phyloP scores from a whole-genome alignment of 1,140 invertebrate species.

The Drosophila carrolli region DNA sequence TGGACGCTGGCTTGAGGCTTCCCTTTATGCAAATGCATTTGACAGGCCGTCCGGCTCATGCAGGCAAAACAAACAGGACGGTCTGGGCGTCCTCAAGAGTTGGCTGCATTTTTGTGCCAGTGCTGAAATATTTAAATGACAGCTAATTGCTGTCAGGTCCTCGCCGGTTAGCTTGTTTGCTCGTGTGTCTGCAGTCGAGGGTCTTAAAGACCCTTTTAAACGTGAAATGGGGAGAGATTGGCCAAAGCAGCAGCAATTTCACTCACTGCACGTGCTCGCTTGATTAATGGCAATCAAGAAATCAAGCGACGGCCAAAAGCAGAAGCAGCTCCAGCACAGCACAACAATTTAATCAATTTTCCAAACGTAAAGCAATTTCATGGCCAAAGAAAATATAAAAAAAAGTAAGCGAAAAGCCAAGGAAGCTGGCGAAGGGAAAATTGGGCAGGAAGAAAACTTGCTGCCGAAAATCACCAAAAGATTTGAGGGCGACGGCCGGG shows the following conservation, averaged over 20 bases:
- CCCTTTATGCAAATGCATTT: constrained; percentile 63
- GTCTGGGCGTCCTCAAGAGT: constrained; percentile 23
- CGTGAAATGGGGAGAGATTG: constrained; percentile 4
- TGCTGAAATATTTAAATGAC: constrained; percentile 81
- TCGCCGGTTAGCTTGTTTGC: constrained; percentile 60
- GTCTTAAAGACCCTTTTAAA: constrained; percentile 26
- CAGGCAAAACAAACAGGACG: constrained; percentile 38
- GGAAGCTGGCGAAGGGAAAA: constrained; percentile 33
- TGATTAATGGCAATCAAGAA: constrained; percentile 80
- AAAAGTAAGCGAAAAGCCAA: constrained; percentile 12
- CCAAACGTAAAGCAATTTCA: constrained; percentile 75
- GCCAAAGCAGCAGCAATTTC: constrained; percentile 31
- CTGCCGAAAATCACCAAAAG: constrained; percentile 68
- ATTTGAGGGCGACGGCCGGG: constrained; percentile 51
- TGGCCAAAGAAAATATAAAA: constrained; percentile 34
- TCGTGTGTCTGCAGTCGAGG: constrained; percentile 70
- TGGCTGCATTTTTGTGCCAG: constrained; percentile 66
- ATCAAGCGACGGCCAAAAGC: constrained; percentile 55
- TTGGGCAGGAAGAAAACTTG: constrained; percentile 62
- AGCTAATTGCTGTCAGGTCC: constrained; percentile 73
- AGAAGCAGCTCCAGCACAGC: constrained; percentile 34
- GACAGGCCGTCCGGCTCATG: constrained; percentile 45
- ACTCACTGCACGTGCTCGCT: constrained; percentile 55
- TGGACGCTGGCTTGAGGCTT: constrained; percentile 45
- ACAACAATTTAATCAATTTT: constrained; percentile 81